Evolutionary conservation across 2,888 invertebrate species (phyloP).

Genomic region (Macrophya annulata): DNA sequence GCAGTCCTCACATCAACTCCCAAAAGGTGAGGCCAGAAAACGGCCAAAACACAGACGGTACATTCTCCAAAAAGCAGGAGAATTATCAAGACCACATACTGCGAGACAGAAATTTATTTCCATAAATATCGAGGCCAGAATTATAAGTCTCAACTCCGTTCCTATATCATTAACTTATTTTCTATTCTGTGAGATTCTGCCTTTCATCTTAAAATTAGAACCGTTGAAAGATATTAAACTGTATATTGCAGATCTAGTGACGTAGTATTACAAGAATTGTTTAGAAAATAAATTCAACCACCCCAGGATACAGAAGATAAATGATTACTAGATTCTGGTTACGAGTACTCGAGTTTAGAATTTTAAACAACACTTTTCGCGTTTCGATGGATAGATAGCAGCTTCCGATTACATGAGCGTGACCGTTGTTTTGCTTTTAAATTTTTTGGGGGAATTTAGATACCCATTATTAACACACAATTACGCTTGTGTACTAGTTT

Average conservation of each 20-base stretch:
- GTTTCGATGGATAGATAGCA: constrained; percentile 15
- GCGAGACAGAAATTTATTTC: constrained; percentile 64
- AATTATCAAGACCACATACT: constrained; percentile 88
- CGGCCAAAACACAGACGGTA: constrained; percentile 86
- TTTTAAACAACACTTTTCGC: constrained; percentile 27
- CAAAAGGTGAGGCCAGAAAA: constrained; percentile 89
- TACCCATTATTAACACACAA: not conserved
- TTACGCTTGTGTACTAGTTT: not conserved
- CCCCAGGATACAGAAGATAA: constrained; percentile 16
- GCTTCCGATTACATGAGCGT: constrained; percentile 34
- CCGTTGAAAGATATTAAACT: not conserved
- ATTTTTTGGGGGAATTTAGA: constrained; percentile 16
- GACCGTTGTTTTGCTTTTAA: constrained; percentile 3
- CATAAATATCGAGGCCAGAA: not conserved
- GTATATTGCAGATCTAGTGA: not conserved
- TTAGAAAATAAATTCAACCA: not conserved
- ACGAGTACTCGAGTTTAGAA: constrained; percentile 37
- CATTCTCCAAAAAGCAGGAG: constrained; percentile 86
- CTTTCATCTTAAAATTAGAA: not conserved
- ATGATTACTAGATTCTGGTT: not conserved
- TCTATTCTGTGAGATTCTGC: not conserved
- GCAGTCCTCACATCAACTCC: constrained; percentile 87
- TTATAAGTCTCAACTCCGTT: not conserved
- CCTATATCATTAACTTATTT: not conserved
- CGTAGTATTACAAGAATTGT: not conserved